A percentile compares a stretch with the other conserved stretches of the same genome.
phyloP scores from a whole-genome alignment of 2,113 vertebrate species.

The Pollimyrus isidori region DNA sequence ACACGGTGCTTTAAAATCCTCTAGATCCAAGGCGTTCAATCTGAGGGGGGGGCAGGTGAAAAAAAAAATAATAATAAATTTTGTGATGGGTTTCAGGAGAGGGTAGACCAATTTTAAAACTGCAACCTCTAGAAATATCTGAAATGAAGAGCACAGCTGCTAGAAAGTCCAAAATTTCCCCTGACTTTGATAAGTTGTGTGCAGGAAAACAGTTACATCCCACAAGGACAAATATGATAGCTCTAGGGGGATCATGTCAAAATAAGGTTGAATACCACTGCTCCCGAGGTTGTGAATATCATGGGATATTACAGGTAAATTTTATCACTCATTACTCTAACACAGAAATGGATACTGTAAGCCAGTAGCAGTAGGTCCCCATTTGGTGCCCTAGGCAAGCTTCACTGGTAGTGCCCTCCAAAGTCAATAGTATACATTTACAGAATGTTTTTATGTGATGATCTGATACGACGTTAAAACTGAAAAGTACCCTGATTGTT shows the following conservation, averaged over 20 bases:
- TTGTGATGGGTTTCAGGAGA: too few species aligned
- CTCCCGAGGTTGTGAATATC: neutral
- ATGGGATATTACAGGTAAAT: neutral
- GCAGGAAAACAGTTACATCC: too few species aligned
- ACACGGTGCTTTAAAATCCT: too few species aligned
- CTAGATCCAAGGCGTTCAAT: too few species aligned
- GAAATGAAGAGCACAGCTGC: too few species aligned
- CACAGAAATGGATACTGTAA: neutral
- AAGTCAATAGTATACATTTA: neutral
- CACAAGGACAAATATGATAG: neutral
- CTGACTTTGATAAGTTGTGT: too few species aligned
- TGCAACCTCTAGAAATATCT: too few species aligned
- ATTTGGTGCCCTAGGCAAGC: neutral
- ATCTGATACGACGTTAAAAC: neutral
- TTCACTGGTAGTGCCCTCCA: neutral
- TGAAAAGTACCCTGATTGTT: neutral
- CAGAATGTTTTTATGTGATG: neutral
- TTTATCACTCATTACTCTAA: neutral
- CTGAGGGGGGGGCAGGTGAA: too few species aligned
- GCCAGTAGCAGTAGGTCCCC: neutral
- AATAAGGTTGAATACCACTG: neutral
- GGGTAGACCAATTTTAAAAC: too few species aligned
- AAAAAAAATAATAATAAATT: too few species aligned
- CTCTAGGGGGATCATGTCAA: neutral
- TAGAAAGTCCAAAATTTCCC: too few species aligned